Base-by-base conservation (phyloP, 1,140 invertebrate genomes). In the Diabrotica undecimpunctata region DNA sequence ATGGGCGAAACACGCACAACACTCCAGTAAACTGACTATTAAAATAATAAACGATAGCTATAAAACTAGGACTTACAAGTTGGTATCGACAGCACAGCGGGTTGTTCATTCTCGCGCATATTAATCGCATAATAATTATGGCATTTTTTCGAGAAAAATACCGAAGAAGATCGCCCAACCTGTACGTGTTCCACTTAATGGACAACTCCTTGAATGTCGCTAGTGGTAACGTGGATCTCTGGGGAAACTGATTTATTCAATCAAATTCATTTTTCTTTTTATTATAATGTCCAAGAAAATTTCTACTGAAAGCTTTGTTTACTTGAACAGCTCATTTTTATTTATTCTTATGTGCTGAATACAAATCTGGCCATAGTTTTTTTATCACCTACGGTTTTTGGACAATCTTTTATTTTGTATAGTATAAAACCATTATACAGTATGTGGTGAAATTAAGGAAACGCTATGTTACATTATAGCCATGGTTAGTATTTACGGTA, bases 41-140 rank as follows among this genome's bases (percentile, higher is more conserved):
- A 73, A 73, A 73, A 75, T 75, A 75, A 73, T 71, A 75, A 75
- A 75, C 66, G 73, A 68, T 68, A 66, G 68, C 72, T 70, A 75
- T 75, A 73, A 75, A 73, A 66, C 72, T 75, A 75, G 72, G 66
- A 68, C 73, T 73, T 75, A 75, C 72, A 72, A 66, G 71, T 69
- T 68, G 70, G 73, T 70, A 75, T 72, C 72, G 73, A 73, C 70
- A 73, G 69, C 72, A 52, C 73, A 72, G 72, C 73, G 62, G 70
- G 73, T 65, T 54, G 64, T 68, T 72, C 69, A 71, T 73, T 75
- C 70, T 72, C 70, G 68, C 67, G 73, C 70, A 75, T 75, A 75
- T 75, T 75, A 73, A 75, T 75, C 67, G 73, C 54, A 54, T 61
- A 69, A 71, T 75, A 75, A 75, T 75, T 75, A 73, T 68, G 62